Percentiles rank a stretch among this genome's conserved stretches.
Evolutionary conservation across 2,113 vertebrate species (phyloP).

Genomic region (Tapirus terrestris): DNA sequence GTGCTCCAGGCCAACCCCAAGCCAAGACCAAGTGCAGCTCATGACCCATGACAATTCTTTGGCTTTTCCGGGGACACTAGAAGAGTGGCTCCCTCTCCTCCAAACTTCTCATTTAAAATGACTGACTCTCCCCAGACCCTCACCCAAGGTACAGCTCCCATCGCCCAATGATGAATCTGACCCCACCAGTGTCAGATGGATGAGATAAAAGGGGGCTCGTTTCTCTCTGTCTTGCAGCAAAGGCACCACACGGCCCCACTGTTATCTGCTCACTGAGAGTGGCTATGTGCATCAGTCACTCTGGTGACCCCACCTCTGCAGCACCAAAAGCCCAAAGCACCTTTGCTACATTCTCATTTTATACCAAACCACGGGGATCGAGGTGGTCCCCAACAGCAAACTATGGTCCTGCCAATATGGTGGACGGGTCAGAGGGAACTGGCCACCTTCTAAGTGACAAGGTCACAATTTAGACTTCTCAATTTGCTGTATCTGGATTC

Average conservation of each 20-base stretch:
- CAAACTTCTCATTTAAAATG: background rate
- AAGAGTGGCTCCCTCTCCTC: background rate
- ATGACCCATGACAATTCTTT: rapidly evolving
- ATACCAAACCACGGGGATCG: background rate
- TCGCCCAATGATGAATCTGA: no score
- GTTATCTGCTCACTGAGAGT: background rate
- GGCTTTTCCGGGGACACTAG: background rate
- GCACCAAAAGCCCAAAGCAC: background rate
- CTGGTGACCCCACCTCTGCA: background rate
- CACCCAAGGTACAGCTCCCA: no score
- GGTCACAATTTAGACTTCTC: background rate
- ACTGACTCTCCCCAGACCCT: rapidly evolving
- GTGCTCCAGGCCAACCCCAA: background rate
- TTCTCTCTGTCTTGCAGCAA: background rate
- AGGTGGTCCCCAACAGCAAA: background rate
- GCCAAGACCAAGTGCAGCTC: background rate
- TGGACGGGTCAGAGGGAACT: background rate
- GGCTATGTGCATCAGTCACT: background rate
- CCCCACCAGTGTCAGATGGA: rapidly evolving
- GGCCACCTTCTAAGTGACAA: background rate
- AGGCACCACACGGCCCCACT: rapidly evolving
- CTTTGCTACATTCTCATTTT: background rate
- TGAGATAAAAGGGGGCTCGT: background rate
- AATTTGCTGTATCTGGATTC: background rate
- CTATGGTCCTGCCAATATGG: background rate